Evolutionary conservation across 2,888 invertebrate species (phyloP).

Genomic region (Hymenopus coronatus): DNA sequence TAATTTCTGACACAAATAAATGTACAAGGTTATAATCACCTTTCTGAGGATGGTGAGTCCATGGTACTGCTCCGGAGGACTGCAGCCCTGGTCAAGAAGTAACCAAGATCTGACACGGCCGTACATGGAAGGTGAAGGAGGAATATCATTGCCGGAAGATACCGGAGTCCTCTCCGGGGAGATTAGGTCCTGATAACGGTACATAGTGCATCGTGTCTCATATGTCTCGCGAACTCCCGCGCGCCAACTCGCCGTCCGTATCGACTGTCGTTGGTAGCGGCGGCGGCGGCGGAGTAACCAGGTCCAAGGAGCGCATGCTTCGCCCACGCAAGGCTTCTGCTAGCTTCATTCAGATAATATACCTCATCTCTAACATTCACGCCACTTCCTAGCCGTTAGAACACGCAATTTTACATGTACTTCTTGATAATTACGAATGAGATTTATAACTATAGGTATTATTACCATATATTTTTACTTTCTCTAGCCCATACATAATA

Average conservation of each 20-base stretch:
- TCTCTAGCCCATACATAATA: too few species aligned
- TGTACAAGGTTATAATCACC: too few species aligned
- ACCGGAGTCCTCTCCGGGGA: constrained; percentile 11
- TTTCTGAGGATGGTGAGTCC: constrained; percentile 27
- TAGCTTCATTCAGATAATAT: not conserved
- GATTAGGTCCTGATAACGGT: constrained; percentile 15
- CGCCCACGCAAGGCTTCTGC: constrained; percentile 7
- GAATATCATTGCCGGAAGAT: constrained; percentile 6
- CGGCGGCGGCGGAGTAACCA: not conserved
- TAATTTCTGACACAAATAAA: too few species aligned
- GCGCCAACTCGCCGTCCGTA: not conserved
- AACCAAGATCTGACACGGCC: constrained; percentile 31
- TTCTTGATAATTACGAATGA: too few species aligned
- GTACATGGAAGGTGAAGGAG: constrained; percentile 31
- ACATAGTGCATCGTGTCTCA: not conserved
- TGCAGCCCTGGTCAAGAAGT: constrained; percentile 26
- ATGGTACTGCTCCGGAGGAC: constrained; percentile 26
- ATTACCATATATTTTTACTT: too few species aligned
- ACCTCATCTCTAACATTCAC: too few species aligned
- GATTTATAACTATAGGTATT: too few species aligned
- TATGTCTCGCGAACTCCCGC: not conserved
- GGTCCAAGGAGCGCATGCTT: constrained; percentile 13
- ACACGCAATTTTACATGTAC: too few species aligned
- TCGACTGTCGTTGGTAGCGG: not conserved
- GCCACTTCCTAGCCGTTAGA: too few species aligned